Evolutionary conservation across 2,888 invertebrate species (phyloP).

Genomic region (Agonopterix arenella): DNA sequence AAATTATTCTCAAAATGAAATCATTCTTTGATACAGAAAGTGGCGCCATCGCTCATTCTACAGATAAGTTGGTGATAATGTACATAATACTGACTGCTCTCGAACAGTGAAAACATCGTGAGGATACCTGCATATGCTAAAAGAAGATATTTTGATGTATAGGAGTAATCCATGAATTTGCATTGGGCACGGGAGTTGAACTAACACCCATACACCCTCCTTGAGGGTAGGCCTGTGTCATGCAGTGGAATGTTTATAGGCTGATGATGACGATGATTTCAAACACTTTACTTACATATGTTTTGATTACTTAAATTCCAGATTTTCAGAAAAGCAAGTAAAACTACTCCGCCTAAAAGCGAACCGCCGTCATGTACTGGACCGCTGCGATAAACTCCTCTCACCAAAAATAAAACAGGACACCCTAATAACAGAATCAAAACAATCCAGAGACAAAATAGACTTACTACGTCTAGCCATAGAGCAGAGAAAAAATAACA

Average conservation of each 20-base stretch:
- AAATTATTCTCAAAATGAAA: too few species aligned
- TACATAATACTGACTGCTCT: too few species aligned
- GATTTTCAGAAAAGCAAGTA: constrained; percentile 80
- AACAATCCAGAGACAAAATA: constrained; percentile 58
- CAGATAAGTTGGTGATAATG: too few species aligned
- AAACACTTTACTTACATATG: not conserved
- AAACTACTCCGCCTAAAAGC: constrained; percentile 76
- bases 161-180: too few species aligned
- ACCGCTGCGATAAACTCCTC: constrained; percentile 68
- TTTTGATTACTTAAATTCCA: constrained; percentile 26
- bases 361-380: constrained; percentile 74
- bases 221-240: too few species aligned
- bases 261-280: not conserved
- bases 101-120: too few species aligned
- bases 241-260: too few species aligned
- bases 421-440: constrained; percentile 52
- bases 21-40: too few species aligned
- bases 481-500: constrained; percentile 51
- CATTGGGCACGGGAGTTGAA: not conserved
- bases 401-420: constrained; percentile 55
- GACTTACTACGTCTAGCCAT: constrained; percentile 61
- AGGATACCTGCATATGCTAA: too few species aligned
- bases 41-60: too few species aligned
- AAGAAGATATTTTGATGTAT: too few species aligned
- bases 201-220: too few species aligned